Evolutionary conservation across 2,113 vertebrate species (phyloP), one percentile per base, ranked within the genome.

Genomic region (Urocynchramus pylzowi): DNA sequence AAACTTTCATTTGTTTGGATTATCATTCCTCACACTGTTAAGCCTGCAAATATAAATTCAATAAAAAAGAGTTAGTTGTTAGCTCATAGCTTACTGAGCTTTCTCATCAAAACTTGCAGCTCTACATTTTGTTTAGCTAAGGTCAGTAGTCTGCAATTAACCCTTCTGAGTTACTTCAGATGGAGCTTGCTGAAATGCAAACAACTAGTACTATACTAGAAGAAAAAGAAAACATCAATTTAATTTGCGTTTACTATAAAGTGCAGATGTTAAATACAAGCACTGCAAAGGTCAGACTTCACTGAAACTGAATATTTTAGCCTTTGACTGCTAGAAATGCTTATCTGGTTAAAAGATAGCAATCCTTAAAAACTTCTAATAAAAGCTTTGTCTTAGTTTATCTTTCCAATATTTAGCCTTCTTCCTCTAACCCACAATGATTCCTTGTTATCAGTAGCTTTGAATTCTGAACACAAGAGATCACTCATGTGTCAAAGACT

Each of bases 1-100:
- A 90, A 96, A 83, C 67, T 87, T 96, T 94, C 54, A 56, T 95
- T 93, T 93, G 76, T 94, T 95, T 96, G 93, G 85, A 93, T 95
- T 96, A 86, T 88, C 68, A 83, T 86, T 94, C 87, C 54, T 87
- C 45, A 65, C 81, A 50, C 74, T 93, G 81, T 83, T 94, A 93
- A 93, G 68, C 84, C 91, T 94, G 68, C 63, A 90, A 95, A 90
- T 88, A 91, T 67, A 84, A 88, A 93, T 95, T 88, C 93, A 94
- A 17, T 80, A 83, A 93, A 87, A 53, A 65, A 70, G 35, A 74
- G 39, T 90, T 91, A 93, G 67, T 67, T 93, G 30, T 90, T 91
- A 93, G 59, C 67, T 94, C 84, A 67, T 59, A 95, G 91, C 78
- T 94, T 91, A 85, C 59, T 67, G 63, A 90, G 54, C 31, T 87